Evolutionary conservation across 2,797 vertebrate genomes (phyloP), one percentile per base, ranked within the genome.

Genomic region (Cynopterus sphinx): DNA sequence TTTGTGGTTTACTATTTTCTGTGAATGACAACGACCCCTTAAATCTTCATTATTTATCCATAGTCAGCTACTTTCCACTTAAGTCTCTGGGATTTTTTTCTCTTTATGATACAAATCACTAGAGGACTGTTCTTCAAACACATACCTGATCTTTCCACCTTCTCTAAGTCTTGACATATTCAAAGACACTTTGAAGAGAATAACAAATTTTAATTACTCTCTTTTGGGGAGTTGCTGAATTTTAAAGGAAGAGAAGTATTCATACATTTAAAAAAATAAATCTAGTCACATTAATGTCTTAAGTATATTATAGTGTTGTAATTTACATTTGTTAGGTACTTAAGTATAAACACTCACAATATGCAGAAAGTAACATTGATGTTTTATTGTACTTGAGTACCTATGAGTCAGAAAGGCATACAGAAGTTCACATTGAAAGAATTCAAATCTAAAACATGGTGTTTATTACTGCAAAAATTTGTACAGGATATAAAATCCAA

Each of bases 401-500:
- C 70, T 26, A 22, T 55, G 36, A 86, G 8, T 75, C 67, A 74
- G 55, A 87, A 86, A 79, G 28, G n/a, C 87, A 82, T 79, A 75
- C 0, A 0, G 89, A 97, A 96, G 94, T 98, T 97, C 96, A 96
- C 93, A 61, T 17, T 97, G 95, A 98, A 90, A 81, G 22, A 24
- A 97, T 75, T 91, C 77, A 95, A 41, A 78, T 97, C 59, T 89
- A 95, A 98, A 98, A 57, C 88, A 39, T 94, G 91, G 51, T 78
- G 39, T 97, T 94, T 97, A 87, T 96, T 97, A 87, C 90, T 87
- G 96, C 78, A 84, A 97, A 91, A 85, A 92, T 95, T 88, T 91
- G 28, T 78, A 59, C 15, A 92, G 83, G 43, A 68, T 85, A 77
- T 96, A 94, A 95, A 97, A 36, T 33, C 36, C 92, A 90, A 31